Conservation (phyloP, 2,888 invertebrate genomes). For the Odontocolon sp. region DNA sequence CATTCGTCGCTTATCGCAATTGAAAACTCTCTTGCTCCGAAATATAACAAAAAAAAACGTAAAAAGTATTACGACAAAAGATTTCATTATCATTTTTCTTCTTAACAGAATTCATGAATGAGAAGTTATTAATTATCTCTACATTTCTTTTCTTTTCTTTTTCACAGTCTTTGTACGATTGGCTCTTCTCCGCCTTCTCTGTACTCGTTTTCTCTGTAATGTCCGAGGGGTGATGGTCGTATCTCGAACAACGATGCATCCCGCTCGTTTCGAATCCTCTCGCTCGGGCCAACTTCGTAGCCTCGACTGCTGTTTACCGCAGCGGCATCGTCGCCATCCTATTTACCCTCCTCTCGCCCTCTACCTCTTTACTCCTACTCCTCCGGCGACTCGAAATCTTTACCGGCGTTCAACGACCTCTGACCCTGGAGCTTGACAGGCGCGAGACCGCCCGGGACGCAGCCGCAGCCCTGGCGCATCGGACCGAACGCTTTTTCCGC, state of each 20-base stretch:
- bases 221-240: slow-evolving; percentile 32
- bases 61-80: background rate
- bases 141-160: background rate
- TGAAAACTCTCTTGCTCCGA: no score
- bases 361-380: slow-evolving; percentile 36
- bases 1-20: slow-evolving; percentile 8
- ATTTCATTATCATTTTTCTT: background rate
- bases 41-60: no score
- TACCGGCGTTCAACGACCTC: slow-evolving; percentile 65
- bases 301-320: slow-evolving; percentile 60
- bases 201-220: background rate
- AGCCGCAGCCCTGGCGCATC: slow-evolving; percentile 53
- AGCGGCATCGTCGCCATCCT: slow-evolving; percentile 49
- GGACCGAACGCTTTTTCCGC: slow-evolving; percentile 45
- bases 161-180: background rate
- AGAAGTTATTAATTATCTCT: background rate
- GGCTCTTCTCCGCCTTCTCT: background rate
- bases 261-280: background rate
- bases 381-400: slow-evolving; percentile 62
- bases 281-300: background rate
- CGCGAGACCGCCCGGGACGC: slow-evolving; percentile 56
- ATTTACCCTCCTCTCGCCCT: slow-evolving; percentile 40
- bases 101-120: slow-evolving; percentile 21
- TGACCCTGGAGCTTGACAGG: slow-evolving; percentile 62
- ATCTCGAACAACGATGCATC: slow-evolving; percentile 35